phyloP scores from a whole-genome alignment of 1,140 invertebrate genomes.

The Temnothorax longispinosus region DNA sequence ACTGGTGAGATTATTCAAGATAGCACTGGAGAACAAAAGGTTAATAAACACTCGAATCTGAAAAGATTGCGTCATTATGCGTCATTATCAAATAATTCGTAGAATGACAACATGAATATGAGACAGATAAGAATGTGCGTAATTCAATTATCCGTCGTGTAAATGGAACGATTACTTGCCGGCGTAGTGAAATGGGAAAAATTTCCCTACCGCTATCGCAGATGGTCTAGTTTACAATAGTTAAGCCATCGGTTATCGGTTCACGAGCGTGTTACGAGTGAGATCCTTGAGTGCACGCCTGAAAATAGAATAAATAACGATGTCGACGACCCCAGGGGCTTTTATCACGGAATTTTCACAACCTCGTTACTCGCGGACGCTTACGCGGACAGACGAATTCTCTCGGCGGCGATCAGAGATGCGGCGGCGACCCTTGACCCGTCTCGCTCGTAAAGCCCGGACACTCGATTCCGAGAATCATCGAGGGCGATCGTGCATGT shows the following conservation, averaged over 20 bases:
- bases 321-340: constrained; percentile 20
- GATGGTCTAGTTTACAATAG: constrained; percentile 51
- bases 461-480: constrained; percentile 59
- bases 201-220: constrained; percentile 14
- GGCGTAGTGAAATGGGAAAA: background rate
- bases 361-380: background rate
- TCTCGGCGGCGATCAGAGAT: background rate
- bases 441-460: constrained; percentile 45
- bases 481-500: constrained; percentile 6
- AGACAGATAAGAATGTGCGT: background rate
- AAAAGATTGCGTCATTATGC: background rate
- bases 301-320: constrained; percentile 25
- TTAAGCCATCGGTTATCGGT: constrained; percentile 48
- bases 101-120: constrained; percentile 24
- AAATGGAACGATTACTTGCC: background rate
- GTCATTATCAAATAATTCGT: background rate
- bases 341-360: constrained; percentile 63
- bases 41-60: background rate
- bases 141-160: constrained; percentile 43
- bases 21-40: background rate
- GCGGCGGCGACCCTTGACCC: constrained; percentile 43
- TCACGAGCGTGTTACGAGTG: background rate
- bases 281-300: constrained; percentile 12
- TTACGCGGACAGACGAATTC: constrained; percentile 29
- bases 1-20: background rate